These are phyloP conservation scores for Prionace glauca DNA, from an alignment of 2,797 vertebrate species.

Conservation along the genomic window DNA sequence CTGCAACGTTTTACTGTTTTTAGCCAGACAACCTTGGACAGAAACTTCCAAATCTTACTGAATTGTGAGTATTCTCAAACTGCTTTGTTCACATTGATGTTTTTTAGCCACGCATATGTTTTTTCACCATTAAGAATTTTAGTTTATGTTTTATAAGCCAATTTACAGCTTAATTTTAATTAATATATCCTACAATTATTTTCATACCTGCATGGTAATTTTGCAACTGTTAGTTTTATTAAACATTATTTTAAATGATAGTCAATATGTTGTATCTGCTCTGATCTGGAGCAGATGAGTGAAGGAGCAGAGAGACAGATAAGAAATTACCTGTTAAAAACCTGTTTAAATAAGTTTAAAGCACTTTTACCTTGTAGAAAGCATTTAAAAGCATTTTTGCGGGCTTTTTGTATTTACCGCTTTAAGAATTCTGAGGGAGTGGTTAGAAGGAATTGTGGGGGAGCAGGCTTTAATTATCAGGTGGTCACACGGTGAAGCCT, in stretches of 20 bases:
- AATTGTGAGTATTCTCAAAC: slow-evolving; percentile 75
- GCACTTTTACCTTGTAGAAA: too few species aligned
- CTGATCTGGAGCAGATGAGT: too few species aligned
- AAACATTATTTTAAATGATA: background rate
- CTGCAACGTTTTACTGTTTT: slow-evolving; percentile 46
- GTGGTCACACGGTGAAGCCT: too few species aligned
- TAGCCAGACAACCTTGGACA: slow-evolving; percentile 95
- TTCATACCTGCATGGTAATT: background rate
- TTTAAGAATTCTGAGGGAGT: too few species aligned
- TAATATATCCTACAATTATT: background rate
- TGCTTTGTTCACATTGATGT: background rate
- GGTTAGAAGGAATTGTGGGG: too few species aligned
- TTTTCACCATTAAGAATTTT: background rate
- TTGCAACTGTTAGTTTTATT: background rate
- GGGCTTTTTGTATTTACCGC: too few species aligned
- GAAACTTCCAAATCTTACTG: slow-evolving; percentile 95
- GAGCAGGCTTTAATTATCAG: too few species aligned
- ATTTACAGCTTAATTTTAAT: background rate
- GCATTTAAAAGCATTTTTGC: too few species aligned
- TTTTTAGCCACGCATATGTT: background rate
- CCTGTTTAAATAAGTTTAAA: too few species aligned
- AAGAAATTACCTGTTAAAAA: too few species aligned
- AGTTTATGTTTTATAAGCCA: background rate
- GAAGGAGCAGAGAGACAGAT: too few species aligned
- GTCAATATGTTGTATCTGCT: background rate